Conservation (phyloP, 1,140 invertebrate genomes). For the Zaprionus capensis region DNA sequence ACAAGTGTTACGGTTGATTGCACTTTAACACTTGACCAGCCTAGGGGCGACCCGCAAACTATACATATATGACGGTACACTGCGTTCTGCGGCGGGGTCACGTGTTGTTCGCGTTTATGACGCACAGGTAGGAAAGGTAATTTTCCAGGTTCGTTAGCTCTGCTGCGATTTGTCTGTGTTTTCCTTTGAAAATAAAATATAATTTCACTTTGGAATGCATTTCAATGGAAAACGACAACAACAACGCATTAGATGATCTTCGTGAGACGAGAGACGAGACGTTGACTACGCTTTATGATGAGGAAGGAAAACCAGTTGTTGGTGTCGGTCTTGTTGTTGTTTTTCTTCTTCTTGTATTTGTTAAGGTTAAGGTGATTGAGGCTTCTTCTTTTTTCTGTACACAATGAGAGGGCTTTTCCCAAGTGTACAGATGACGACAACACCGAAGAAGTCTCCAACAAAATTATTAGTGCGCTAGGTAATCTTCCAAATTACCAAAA, state of each 20-base stretch:
- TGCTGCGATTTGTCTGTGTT: slow-evolving; percentile 55
- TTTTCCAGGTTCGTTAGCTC: slow-evolving; percentile 57
- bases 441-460: slow-evolving; percentile 5
- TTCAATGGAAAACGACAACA: slow-evolving; percentile 66
- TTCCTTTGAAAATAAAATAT: slow-evolving; percentile 70
- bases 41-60: slow-evolving; percentile 33
- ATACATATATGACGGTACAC: neutral
- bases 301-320: slow-evolving; percentile 65
- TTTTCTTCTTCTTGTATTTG: slow-evolving; percentile 15
- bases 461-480: slow-evolving; percentile 25
- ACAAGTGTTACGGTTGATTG: slow-evolving; percentile 72
- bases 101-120: slow-evolving; percentile 70
- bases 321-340: slow-evolving; percentile 19
- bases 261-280: slow-evolving; percentile 16
- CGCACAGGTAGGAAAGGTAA: slow-evolving; percentile 63
- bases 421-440: slow-evolving; percentile 46
- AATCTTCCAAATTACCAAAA: slow-evolving; percentile 41
- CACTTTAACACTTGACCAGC: slow-evolving; percentile 80
- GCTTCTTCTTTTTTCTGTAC: slow-evolving; percentile 2
- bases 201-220: slow-evolving; percentile 64
- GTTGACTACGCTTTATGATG: slow-evolving; percentile 58
- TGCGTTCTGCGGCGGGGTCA: slow-evolving; percentile 57
- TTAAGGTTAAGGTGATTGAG: neutral
- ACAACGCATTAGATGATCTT: slow-evolving; percentile 50
- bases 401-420: slow-evolving; percentile 50